Evolutionary conservation across 2,797 vertebrate genomes (phyloP).

Genomic region (Glossophaga mutica): DNA sequence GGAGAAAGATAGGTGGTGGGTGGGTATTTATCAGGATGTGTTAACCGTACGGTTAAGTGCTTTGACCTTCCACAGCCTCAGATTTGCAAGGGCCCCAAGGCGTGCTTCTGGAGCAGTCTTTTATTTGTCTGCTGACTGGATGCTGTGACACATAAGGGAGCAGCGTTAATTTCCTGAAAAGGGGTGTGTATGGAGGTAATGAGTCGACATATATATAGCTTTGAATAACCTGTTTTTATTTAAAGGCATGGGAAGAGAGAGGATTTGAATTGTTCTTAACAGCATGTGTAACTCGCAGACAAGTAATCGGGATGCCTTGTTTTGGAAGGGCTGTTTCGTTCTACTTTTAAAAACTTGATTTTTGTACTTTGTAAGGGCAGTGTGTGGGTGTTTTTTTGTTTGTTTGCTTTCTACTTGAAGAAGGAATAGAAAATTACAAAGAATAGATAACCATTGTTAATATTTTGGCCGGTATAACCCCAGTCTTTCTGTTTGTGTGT

Average conservation of each 20-base stretch:
- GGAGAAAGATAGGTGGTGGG: not conserved
- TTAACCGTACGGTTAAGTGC: not conserved
- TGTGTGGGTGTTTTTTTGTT: not conserved
- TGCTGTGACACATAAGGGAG: not conserved
- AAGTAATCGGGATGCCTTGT: not conserved
- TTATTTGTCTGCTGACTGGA: not conserved
- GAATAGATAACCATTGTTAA: not conserved
- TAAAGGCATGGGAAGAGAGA: not conserved
- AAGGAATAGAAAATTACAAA: not conserved
- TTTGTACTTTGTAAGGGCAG: not conserved
- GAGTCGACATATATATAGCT: not conserved
- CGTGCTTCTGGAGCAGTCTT: not conserved
- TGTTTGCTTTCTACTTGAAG: not conserved
- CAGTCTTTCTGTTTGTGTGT: not conserved
- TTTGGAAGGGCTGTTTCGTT: not conserved
- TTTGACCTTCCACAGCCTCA: not conserved
- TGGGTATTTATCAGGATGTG: not conserved
- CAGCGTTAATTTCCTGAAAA: not conserved
- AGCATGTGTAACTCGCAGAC: not conserved
- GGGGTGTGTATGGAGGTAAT: not conserved
- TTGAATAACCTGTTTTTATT: not conserved
- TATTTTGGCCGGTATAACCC: not conserved
- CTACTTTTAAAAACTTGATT: not conserved
- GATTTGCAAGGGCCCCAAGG: not conserved
- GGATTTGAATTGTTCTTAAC: not conserved